phyloP scores from a whole-genome alignment of 1,140 invertebrate species.

The Aphidius ervi region DNA sequence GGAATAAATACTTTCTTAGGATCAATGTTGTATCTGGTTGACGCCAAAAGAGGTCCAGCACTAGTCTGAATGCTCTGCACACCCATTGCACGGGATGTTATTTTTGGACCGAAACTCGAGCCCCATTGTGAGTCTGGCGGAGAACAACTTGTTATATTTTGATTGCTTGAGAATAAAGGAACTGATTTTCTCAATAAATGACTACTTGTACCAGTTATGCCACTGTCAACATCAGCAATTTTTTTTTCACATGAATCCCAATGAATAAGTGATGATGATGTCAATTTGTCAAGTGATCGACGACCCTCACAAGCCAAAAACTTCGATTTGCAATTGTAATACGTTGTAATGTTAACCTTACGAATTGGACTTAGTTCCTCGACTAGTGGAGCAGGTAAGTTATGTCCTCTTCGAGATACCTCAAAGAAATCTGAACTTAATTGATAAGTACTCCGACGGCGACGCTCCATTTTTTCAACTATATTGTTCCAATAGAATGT shows the following conservation, averaged over 20 bases:
- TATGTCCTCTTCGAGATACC: conserved; percentile 16
- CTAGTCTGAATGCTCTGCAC: conserved; percentile 42
- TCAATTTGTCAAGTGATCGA: conserved; percentile 22
- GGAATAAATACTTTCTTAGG: conserved; percentile 37
- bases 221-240: conserved; percentile 28
- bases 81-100: conserved; percentile 31
- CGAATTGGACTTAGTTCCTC: conserved; percentile 32
- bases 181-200: conserved; percentile 15
- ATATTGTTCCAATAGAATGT: conserved; percentile 23
- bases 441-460: conserved; percentile 32
- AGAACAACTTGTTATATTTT: conserved; percentile 32
- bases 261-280: conserved; percentile 36
- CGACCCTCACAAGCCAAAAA: not conserved
- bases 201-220: conserved; percentile 10
- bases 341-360: conserved; percentile 22
- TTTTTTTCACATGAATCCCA: conserved; percentile 19
- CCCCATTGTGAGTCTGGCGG: conserved; percentile 41
- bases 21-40: conserved; percentile 50
- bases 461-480: conserved; percentile 28
- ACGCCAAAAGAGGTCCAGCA: conserved; percentile 44
- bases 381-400: conserved; percentile 21
- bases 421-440: conserved; percentile 32
- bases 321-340: conserved; percentile 2
- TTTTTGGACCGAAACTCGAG: conserved; percentile 37
- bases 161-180: conserved; percentile 20